Evolutionary conservation across 2,797 vertebrate species (phyloP).

Genomic region (Hybognathus amarus): DNA sequence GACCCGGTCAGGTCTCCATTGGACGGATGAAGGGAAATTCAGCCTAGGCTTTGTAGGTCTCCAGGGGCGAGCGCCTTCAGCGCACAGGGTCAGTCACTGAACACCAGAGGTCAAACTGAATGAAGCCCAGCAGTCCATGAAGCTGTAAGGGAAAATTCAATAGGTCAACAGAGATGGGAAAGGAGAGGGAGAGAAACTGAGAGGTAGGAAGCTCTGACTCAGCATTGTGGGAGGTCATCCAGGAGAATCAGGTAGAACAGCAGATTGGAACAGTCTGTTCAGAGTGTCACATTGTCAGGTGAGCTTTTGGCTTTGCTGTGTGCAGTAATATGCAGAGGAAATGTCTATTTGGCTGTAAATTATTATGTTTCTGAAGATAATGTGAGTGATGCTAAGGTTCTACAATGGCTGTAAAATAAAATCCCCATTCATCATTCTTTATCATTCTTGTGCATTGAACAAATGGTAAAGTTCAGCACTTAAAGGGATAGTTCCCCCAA

Average conservation of each 20-base stretch:
- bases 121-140: constrained; percentile 54
- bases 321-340: background rate
- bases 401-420: background rate
- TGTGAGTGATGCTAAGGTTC: background rate
- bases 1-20: constrained; percentile 30
- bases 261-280: constrained; percentile 33
- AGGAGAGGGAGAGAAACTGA: constrained; percentile 37
- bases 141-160: constrained; percentile 49
- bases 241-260: constrained; percentile 40
- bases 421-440: no score
- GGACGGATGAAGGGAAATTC: constrained; percentile 26
- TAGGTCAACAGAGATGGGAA: constrained; percentile 52
- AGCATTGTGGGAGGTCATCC: constrained; percentile 55
- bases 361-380: background rate
- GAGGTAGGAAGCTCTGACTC: constrained; percentile 56
- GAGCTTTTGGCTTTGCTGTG: background rate
- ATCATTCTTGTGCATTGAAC: no score
- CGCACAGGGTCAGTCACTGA: constrained; percentile 45
- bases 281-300: constrained; percentile 2
- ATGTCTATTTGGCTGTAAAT: background rate
- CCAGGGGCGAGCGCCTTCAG: constrained; percentile 38
- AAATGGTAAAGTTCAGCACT: background rate
- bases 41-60: constrained; percentile 36
- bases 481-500: background rate
- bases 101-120: constrained; percentile 56